Base-by-base conservation (phyloP, 2,888 invertebrate genomes). In the Scotopteryx bipunctaria region DNA sequence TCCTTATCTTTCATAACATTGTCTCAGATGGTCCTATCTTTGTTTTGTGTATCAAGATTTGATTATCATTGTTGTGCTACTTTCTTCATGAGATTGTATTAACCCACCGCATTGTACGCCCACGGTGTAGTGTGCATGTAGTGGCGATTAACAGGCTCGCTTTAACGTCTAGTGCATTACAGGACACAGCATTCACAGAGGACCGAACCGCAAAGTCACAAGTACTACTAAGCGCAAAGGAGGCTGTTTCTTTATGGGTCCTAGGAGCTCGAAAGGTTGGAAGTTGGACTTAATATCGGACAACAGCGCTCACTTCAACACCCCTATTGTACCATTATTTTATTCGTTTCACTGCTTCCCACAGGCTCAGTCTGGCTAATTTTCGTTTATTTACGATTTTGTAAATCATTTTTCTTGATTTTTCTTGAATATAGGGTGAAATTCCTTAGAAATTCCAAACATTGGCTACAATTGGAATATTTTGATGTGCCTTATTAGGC, bases 241-340 rank as follows among this genome's bases (percentile, higher is more conserved):
- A 96, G 94, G 96, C 96, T 92, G 95, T 96, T 93, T 95, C 96
- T 91, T 94, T 96, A 91, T 96, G 96, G 96, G 95, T 96, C 91
- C 95, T 96, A 93, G 96, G 96, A 93, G 95, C 95, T 92, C 94
- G 96, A 93, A 96, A 96, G 96, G 96, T 96, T 94, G 92, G 93
- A 87, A 67, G 96, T 96, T 94, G 92, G 93, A 87, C 69, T 78
- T 82, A 74, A 69, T 75, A 69, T 66, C 67, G 74, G 77, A 57
- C 51, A 66, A 66, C 73, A 74, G 73, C 73, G 71, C 67, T 75
- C 74, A 75, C 73, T 69, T 67, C 56, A 69, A 73, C 76, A 75
- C 71, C 61, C 67, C 59, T 64, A 69, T 67, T 69, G 71, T 66
- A 42, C 42, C 31, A 32, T 71, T 69, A 59, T 44, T 27, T 16